Conservation (phyloP, 2,797 vertebrate species). For the Champsocephalus gunnari region DNA sequence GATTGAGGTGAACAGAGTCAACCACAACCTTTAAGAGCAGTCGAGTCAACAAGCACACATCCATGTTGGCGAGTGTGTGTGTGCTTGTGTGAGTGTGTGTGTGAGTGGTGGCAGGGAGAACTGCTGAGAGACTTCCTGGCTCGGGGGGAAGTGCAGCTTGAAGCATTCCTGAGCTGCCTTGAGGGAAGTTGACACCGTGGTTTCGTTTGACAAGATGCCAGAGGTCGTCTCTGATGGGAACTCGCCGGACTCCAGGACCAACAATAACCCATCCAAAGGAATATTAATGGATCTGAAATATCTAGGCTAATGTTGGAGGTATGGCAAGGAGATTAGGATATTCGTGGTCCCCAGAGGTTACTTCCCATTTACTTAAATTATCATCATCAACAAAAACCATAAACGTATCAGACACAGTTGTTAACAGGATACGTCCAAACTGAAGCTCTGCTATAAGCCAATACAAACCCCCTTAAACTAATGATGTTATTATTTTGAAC, state of each 20-base stretch:
- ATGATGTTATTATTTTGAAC: no score
- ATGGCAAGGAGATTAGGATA: not conserved
- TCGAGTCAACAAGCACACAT: slow-evolving; percentile 41
- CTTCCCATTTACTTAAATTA: not conserved
- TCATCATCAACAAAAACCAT: not conserved
- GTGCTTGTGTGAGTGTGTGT: not conserved
- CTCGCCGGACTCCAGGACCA: not conserved
- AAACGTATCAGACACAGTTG: no score
- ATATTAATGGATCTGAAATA: not conserved
- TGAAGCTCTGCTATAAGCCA: no score
- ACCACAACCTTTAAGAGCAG: slow-evolving; percentile 27
- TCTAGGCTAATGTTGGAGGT: not conserved
- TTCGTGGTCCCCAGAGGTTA: not conserved
- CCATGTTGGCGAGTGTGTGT: slow-evolving; percentile 26
- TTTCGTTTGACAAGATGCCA: slow-evolving; percentile 43
- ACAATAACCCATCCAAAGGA: not conserved
- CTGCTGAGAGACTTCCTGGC: slow-evolving; percentile 63
- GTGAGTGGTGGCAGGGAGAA: slow-evolving; percentile 28
- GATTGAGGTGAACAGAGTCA: slow-evolving; percentile 12
- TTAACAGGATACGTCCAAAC: no score
- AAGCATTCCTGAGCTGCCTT: slow-evolving; percentile 70
- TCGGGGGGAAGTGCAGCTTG: slow-evolving; percentile 27
- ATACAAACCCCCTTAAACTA: no score
- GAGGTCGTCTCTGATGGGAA: slow-evolving; percentile 41
- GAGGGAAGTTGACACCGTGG: slow-evolving; percentile 53